Evolutionary conservation across 2,797 vertebrate genomes (phyloP), one percentile per base, ranked within the genome.

Genomic region (Cossypha niveicapilla): DNA sequence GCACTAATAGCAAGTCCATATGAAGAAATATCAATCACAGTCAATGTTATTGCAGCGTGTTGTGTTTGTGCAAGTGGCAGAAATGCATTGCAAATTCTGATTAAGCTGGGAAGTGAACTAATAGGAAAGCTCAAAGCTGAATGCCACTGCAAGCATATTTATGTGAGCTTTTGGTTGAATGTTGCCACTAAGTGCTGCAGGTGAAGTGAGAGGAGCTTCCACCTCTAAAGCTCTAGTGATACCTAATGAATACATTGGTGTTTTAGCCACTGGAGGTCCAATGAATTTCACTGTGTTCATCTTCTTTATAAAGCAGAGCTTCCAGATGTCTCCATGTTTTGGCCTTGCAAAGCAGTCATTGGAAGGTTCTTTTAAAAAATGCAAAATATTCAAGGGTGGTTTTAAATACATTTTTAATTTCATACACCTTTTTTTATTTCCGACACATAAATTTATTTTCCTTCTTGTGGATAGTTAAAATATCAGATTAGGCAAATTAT

Each of bases 11-110:
- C 60, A 83, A 96, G 76, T 61, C 53, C 48, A 42, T 47, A 78
- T 82, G 75, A 93, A 86, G 41, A 63, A 86, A 75, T 57, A 76
- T 86, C 42, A 60, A 51, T 91, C 90, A 34, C 13, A 25, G 54
- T 89, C 93, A 75, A 54, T 66, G 65, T 90, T 28, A n/a, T 66
- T 94, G 30, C 34, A 60, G 9, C 68, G 8, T 71, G 66, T 78
- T 74, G n/a, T 76, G 30, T 66, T 93, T 60, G 76, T 90, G 78
- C 92, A 96, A 94, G 79, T 96, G 90, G 90, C 94, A 97, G 71
- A 86, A 94, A 37, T 92, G 62, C 81, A 88, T 97, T 96, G 94
- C 28, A 89, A 94, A 95, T 94, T 86, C 88, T 96, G 87, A 97
- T 97, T 97, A 94, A 72, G 92, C 90, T 90, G 68, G 58, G 35